Base-by-base conservation (phyloP, 53 echinoderm and acorn worm species). In the Henricia sp. region DNA sequence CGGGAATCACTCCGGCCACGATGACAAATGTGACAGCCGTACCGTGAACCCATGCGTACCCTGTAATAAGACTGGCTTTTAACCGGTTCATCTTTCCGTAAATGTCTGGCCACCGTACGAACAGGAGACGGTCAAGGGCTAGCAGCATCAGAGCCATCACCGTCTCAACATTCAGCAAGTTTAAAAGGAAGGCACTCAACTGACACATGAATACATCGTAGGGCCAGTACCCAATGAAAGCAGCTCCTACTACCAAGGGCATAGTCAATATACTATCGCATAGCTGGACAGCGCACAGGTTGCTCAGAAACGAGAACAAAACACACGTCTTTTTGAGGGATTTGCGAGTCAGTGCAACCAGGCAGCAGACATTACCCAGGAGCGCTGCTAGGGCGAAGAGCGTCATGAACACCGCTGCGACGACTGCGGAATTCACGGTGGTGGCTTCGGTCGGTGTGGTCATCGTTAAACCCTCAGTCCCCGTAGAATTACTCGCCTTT, bases 101-200 rank as follows among this genome's bases (percentile, higher is more conserved):
- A 21, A 40, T 43, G 17, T 64, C 54, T 1, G 89, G 86, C 50
- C 53, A 89, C 23, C 77, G 89, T 23, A 89, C 63, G 12, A 93
- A 89, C 11, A 96, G 33, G 38, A 93, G 55, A 19, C 93, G 77
- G 68, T 96, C 96, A 4, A 91, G 68, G 17, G 77, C 91, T 1
- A 96, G 71, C 23, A 93, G 52, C 14, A 74, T 24, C 10, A 96
- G 70, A 34, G 86, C 80, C 40, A 96, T 21, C 4, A 96, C 71
- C 23, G 87, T 85, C 65, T 91, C 86, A 0, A 88, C 87, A 42
- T 87, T 89, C 35, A 96, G 62, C 28, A 89, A 30, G 25, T 96
- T 91, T 30, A 93, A 50, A 12, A 96, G 14, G 57, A 96, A 96
- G 42, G 96, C 91, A 53, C 83, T 96, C 8, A 91, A 67, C 42